These are phyloP conservation scores for Oreonectes daqikongensis DNA, from an alignment of 2,797 vertebrate species.

Conservation along the genomic window DNA sequence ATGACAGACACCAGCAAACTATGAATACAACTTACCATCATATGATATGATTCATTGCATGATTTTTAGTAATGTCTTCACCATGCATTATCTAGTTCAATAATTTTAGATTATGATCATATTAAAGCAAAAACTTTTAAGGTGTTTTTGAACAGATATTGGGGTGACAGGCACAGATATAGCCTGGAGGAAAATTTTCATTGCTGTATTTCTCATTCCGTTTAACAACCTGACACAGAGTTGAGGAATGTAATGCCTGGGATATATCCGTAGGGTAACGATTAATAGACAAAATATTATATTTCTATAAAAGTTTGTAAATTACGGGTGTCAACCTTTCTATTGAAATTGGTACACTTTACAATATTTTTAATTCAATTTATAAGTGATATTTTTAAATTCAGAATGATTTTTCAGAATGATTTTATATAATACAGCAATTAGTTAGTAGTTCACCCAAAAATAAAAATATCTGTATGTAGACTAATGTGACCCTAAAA, in stretches of 20 bases:
- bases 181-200: constrained; percentile 26
- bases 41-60: neutral
- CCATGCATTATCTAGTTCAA: neutral
- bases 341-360: neutral
- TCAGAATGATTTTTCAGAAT: neutral
- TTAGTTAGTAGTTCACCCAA: neutral
- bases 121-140: neutral
- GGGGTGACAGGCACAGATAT: constrained; percentile 22
- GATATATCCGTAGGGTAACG: constrained; percentile 8
- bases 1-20: neutral
- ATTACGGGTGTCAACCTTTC: neutral
- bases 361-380: neutral
- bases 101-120: too few relatives aligned
- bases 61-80: neutral
- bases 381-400: neutral
- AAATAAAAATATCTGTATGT: neutral
- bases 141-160: constrained; percentile 3
- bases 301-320: neutral
- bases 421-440: neutral
- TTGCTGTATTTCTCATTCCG: constrained; percentile 8
- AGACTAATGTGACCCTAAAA: neutral
- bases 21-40: neutral
- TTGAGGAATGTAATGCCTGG: constrained; percentile 39
- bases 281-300: constrained; percentile 1
- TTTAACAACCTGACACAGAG: constrained; percentile 47